These are phyloP conservation scores for Pristiophorus japonicus DNA, from an alignment of 2,113 vertebrate species.

Conservation along the genomic window DNA sequence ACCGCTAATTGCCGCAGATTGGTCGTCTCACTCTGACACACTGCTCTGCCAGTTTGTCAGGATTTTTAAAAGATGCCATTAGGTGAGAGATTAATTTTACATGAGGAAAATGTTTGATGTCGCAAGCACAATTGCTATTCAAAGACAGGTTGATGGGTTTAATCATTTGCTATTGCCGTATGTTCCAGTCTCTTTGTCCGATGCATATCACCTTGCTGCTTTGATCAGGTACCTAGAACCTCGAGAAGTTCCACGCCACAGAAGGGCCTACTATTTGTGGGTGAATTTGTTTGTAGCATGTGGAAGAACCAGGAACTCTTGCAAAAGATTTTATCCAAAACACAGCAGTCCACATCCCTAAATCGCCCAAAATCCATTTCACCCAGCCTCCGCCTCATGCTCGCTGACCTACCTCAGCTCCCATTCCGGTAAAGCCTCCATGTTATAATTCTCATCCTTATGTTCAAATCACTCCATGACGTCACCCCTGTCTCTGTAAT, in stretches of 20 bases:
- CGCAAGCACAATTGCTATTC: not conserved
- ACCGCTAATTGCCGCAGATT: not conserved
- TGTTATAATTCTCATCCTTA: too few species aligned
- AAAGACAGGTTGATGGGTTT: not conserved
- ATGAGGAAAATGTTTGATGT: not conserved
- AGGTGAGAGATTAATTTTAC: slow-evolving; percentile 16
- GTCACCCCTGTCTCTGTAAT: too few species aligned
- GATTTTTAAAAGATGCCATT: not conserved
- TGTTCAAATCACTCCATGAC: too few species aligned
- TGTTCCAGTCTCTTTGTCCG: not conserved
- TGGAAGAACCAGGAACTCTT: not conserved
- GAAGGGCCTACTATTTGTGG: not conserved
- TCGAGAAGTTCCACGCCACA: not conserved
- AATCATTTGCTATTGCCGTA: not conserved
- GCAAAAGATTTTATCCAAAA: not conserved
- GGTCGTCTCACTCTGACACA: not conserved
- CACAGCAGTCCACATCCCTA: not conserved
- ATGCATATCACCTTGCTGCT: not conserved
- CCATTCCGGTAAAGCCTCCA: too few species aligned
- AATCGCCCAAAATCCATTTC: not conserved
- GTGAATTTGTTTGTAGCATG: not conserved
- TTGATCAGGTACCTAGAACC: not conserved
- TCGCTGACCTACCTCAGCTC: not conserved
- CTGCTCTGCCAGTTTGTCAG: not conserved
- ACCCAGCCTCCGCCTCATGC: not conserved